These are phyloP conservation scores for Rhinoraja longicauda DNA, from an alignment of 2,797 vertebrate genomes.

Conservation along the genomic window DNA sequence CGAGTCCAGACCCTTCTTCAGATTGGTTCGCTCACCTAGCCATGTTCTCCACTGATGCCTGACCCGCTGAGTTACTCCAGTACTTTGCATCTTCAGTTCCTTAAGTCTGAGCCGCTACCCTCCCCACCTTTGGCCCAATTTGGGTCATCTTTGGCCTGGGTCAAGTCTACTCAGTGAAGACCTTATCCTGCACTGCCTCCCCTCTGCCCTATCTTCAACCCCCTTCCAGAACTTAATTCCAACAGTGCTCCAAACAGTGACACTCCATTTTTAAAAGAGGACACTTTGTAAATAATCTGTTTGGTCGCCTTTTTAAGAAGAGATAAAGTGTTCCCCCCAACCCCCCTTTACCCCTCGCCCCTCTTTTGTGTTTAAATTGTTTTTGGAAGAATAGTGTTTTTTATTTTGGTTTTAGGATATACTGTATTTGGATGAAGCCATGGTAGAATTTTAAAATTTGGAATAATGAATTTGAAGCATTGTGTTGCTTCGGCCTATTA, in stretches of 20 bases:
- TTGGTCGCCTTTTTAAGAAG: slow-evolving; percentile 19
- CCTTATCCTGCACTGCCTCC: not conserved
- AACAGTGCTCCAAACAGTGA: not conserved
- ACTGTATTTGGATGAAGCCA: slow-evolving; percentile 39
- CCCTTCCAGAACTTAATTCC: not conserved
- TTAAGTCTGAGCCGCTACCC: too few relatives aligned
- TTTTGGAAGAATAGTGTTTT: slow-evolving; percentile 25
- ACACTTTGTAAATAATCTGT: slow-evolving; percentile 33
- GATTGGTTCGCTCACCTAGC: too few relatives aligned
- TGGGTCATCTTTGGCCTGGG: too few relatives aligned
- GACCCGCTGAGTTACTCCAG: too few relatives aligned
- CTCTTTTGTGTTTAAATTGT: slow-evolving; percentile 27
- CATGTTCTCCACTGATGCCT: too few relatives aligned
- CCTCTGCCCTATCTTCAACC: not conserved
- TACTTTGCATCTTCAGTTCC: too few relatives aligned
- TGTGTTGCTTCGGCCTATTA: not conserved
- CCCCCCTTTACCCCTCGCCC: not conserved
- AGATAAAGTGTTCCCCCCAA: not conserved
- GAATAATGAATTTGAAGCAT: slow-evolving; percentile 8
- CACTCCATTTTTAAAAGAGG: slow-evolving; percentile 25
- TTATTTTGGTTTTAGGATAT: slow-evolving; percentile 30
- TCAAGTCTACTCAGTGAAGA: not conserved
- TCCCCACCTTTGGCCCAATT: too few relatives aligned
- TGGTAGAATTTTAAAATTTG: slow-evolving; percentile 29
- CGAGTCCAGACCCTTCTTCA: too few relatives aligned